phyloP scores from a whole-genome alignment of 2,888 invertebrate species.

The Zootermopsis nevadensis region DNA sequence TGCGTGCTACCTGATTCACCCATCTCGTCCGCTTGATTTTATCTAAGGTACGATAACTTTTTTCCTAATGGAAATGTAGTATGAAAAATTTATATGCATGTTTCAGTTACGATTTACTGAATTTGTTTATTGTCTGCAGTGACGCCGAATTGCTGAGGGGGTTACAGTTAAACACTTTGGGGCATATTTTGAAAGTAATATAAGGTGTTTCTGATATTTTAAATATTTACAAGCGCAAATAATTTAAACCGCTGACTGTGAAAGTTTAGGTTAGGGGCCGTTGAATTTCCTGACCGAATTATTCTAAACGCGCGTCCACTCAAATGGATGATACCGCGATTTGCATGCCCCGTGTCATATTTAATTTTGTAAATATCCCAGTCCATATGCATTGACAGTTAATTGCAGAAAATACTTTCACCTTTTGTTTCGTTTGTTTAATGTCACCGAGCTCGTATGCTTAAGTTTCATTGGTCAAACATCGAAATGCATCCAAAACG shows the following conservation, averaged over 20 bases:
- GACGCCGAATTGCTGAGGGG: background rate
- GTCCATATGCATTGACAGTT: constrained; percentile 45
- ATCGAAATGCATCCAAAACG: no score
- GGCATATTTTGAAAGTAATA: constrained; percentile 25
- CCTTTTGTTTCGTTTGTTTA: constrained; percentile 28
- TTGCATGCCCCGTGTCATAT: constrained; percentile 15
- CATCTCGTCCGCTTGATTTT: no score
- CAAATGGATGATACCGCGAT: background rate
- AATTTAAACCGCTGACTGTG: background rate
- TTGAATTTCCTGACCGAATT: background rate
- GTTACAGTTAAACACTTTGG: background rate
- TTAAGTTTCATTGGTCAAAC: no score
- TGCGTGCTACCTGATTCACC: no score
- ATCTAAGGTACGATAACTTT: no score
- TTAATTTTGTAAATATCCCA: constrained; percentile 31
- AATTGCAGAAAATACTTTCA: constrained; percentile 31
- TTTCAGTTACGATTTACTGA: background rate
- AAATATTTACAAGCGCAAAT: constrained; percentile 7
- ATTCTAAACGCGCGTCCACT: background rate
- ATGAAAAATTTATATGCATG: background rate
- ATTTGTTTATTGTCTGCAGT: background rate
- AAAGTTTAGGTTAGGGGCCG: no score
- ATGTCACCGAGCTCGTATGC: background rate
- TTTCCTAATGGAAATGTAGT: no score
- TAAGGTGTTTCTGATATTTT: background rate